Evolutionary conservation across 2,113 vertebrate species (phyloP).

Genomic region (Syngnathus scovelli): DNA sequence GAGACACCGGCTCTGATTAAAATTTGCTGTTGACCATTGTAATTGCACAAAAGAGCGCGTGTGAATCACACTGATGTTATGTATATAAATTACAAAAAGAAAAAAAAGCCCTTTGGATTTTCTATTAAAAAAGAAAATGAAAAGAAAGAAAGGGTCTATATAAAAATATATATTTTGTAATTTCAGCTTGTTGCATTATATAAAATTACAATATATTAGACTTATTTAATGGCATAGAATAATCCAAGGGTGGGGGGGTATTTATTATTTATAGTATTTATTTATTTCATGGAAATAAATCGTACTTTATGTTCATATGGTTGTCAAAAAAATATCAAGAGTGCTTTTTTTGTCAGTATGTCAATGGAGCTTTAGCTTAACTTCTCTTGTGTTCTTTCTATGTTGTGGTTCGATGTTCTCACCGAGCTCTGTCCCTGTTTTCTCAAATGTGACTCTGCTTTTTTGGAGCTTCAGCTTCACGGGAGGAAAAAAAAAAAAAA

Average conservation of each 20-base stretch:
- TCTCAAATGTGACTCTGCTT: slow-evolving; percentile 42
- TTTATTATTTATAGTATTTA: slow-evolving; percentile 58
- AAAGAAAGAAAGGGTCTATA: slow-evolving; percentile 19
- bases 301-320: slow-evolving; percentile 44
- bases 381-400: slow-evolving; percentile 57
- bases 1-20: too few species aligned
- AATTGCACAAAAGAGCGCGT: slow-evolving; percentile 18
- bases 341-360: slow-evolving; percentile 39
- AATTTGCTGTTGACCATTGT: too few species aligned
- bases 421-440: slow-evolving; percentile 53
- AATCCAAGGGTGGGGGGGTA: slow-evolving; percentile 31
- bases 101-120: slow-evolving; percentile 45
- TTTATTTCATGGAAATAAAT: slow-evolving; percentile 44
- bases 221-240: slow-evolving; percentile 47
- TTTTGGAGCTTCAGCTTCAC: slow-evolving; percentile 44
- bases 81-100: slow-evolving; percentile 54
- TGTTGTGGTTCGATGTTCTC: slow-evolving; percentile 61
- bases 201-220: slow-evolving; percentile 49
- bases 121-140: slow-evolving; percentile 26
- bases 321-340: slow-evolving; percentile 42
- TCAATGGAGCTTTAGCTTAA: slow-evolving; percentile 38
- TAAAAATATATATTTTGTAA: slow-evolving; percentile 66
- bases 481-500: neutral
- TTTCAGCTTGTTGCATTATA: slow-evolving; percentile 51
- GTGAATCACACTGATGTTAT: slow-evolving; percentile 46